Evolutionary conservation across 2,113 vertebrate species (phyloP).

Genomic region (Addax nasomaculatus): DNA sequence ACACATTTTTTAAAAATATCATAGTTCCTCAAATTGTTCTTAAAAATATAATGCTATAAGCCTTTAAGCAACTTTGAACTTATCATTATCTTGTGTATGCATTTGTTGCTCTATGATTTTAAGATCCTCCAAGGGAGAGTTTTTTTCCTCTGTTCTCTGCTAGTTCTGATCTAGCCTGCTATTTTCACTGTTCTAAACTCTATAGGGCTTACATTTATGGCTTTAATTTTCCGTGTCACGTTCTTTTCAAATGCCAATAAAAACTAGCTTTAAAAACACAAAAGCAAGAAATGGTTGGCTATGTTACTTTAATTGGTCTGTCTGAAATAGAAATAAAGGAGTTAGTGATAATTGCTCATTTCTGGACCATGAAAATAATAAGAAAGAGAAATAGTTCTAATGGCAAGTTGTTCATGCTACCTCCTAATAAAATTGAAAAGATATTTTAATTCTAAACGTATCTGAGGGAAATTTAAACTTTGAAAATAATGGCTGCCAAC

Average conservation of each 20-base stretch:
- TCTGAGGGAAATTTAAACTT: background rate
- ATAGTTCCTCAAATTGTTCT: background rate
- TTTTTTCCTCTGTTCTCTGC: background rate
- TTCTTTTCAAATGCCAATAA: constrained; percentile 42
- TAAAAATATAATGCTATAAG: background rate
- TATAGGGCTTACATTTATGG: constrained; percentile 12
- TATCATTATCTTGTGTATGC: background rate
- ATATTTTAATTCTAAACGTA: background rate
- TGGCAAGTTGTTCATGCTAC: background rate
- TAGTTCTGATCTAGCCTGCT: background rate
- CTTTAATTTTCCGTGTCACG: constrained; percentile 56
- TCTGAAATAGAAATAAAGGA: constrained; percentile 29
- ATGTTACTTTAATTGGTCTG: background rate
- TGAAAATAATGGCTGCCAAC: background rate
- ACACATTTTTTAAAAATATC: background rate
- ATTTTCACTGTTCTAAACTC: background rate
- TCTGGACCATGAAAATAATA: background rate
- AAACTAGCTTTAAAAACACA: constrained; percentile 42
- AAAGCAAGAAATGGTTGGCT: background rate
- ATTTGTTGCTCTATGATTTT: constrained; percentile 12
- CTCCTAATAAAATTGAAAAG: constrained; percentile 19
- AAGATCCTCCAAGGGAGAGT: background rate
- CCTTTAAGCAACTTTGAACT: background rate
- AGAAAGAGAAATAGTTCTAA: background rate
- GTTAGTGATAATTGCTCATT: background rate